A percentile compares a stretch with the other conserved stretches of the same genome.
Conservation (phyloP, 2,888 invertebrate genomes). For the Calliphora vomitoria region DNA sequence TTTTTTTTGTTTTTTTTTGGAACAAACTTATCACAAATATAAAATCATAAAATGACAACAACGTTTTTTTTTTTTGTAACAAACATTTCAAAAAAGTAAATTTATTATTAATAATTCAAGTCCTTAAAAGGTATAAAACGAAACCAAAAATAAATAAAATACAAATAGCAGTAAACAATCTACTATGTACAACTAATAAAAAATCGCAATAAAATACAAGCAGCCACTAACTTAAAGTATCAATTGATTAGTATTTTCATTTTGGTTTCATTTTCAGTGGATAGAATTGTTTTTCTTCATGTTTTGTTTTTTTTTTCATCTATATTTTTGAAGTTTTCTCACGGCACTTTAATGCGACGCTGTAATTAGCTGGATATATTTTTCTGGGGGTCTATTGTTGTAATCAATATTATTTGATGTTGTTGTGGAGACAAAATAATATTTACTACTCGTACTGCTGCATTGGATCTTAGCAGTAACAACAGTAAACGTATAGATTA, state of each 20-base stretch:
- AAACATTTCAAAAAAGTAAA: slow-evolving; percentile 51
- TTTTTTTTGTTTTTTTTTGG: slow-evolving; percentile 12
- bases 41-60: slow-evolving; percentile 60
- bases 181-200: slow-evolving; percentile 18
- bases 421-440: slow-evolving; percentile 4
- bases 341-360: slow-evolving; percentile 69
- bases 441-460: neutral
- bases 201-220: neutral
- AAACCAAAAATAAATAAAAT: slow-evolving; percentile 47
- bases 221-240: slow-evolving; percentile 49
- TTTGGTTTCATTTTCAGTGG: slow-evolving; percentile 58
- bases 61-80: slow-evolving; percentile 2
- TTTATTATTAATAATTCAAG: slow-evolving; percentile 73
- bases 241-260: slow-evolving; percentile 66
- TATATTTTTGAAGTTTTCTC: slow-evolving; percentile 64
- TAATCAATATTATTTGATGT: slow-evolving; percentile 47
- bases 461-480: neutral
- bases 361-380: slow-evolving; percentile 66
- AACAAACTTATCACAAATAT: slow-evolving; percentile 48
- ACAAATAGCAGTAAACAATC: slow-evolving; percentile 37
- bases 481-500: slow-evolving; percentile 7
- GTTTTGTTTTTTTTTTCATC: slow-evolving; percentile 29
- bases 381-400: slow-evolving; percentile 55
- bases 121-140: slow-evolving; percentile 72
- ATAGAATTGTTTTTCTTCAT: slow-evolving; percentile 50